Base-by-base conservation (phyloP, 2,113 vertebrate genomes). In the Mormyrus iriodes region DNA sequence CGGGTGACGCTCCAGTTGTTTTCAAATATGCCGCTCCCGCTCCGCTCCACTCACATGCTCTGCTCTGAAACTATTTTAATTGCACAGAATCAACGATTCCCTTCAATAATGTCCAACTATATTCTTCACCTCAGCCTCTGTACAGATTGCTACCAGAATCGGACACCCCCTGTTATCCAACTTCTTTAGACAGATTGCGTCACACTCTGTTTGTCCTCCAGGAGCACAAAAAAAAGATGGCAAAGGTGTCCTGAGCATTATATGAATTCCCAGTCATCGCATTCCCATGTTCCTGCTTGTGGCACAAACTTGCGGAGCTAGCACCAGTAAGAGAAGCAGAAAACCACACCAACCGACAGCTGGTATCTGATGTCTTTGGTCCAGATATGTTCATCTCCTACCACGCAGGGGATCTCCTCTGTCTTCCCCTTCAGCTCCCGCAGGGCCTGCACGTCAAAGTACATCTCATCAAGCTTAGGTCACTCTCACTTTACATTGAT, bases 301-400 rank as follows among this genome's bases (percentile, higher is more conserved):
- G 61, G 27, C 3, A 31, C 3, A 0, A n/a, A 31, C 13, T 3
- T 35, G 15, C 8, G 55, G 39, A 13, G n/a, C 7, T 6, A 44
- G 4, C 19, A 46, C n/a, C 49, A 52, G 24, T 52, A 19, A 86
- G 35, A 61, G 53, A 3, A 15, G 39, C 24, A 10, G 44, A 31
- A 17, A 3, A 55, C 24, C 65, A 7, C 17, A 95, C 98, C 97
- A 94, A 99, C 98, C 90, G 96, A 99, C 17, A 97, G 89, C 94
- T 99, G 98, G 91, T 97, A 98, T 92, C 88, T 93, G 93, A 99
- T 90, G 0, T 97, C 93, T 0, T 93, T 89, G 0, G 98, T 99
- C 98, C 98, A 99, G 88, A 99, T 96, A 39, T 96, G 96, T 83
- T 99, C 96, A 0, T 98, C 97, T 2, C 97, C 98, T 0, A 99